phyloP scores from a whole-genome alignment of 1,140 invertebrate genomes.

The Panagrolaimus sp. region DNA sequence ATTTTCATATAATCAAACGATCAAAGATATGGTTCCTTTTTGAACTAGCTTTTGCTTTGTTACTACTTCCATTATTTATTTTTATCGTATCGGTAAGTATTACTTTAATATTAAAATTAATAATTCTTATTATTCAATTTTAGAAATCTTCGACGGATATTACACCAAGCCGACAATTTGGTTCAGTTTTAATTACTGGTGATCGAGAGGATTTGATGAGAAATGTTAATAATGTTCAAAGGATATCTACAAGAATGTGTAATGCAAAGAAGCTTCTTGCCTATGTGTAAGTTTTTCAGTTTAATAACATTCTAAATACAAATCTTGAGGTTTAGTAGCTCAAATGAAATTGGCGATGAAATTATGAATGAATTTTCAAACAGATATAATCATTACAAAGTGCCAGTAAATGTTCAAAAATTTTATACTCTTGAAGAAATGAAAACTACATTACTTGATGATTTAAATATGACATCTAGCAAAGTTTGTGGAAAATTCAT shows the following conservation, averaged over 20 bases:
- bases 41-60: conserved; percentile 28
- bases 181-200: conserved; percentile 21
- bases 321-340: background rate
- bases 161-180: conserved; percentile 9
- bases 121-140: background rate
- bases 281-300: conserved; percentile 19
- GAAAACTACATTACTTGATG: conserved; percentile 13
- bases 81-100: conserved; percentile 29
- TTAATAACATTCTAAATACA: background rate
- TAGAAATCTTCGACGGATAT: conserved; percentile 13
- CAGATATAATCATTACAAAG: background rate
- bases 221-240: conserved; percentile 14
- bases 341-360: background rate
- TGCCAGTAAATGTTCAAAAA: background rate
- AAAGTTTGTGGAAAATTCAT: conserved; percentile 26
- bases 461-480: conserved; percentile 23
- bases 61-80: conserved; percentile 28
- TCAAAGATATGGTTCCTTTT: conserved; percentile 29
- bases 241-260: conserved; percentile 9
- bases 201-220: conserved; percentile 15
- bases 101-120: background rate
- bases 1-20: background rate
- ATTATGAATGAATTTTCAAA: conserved; percentile 4
- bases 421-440: conserved; percentile 15
- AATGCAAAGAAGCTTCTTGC: background rate